Conservation (phyloP, 1,140 invertebrate genomes). For the Vollenhovia emeryi region DNA sequence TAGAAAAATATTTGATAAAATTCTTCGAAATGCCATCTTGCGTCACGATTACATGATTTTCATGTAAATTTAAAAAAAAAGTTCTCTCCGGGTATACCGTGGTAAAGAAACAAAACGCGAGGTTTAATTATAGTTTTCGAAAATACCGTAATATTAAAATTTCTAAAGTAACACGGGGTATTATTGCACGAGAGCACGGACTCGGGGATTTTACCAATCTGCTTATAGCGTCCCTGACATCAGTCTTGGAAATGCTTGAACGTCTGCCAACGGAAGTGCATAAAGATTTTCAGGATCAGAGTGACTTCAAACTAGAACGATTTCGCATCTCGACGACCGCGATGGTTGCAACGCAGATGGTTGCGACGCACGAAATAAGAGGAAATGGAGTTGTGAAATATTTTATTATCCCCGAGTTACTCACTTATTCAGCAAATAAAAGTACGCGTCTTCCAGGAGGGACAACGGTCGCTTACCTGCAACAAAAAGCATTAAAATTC, state of each 20-base stretch:
- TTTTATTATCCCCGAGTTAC: not conserved
- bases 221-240: slow-evolving; percentile 15
- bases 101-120: not conserved
- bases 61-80: too few relatives aligned
- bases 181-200: not conserved
- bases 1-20: too few relatives aligned
- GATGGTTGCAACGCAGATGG: not conserved
- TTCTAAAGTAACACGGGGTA: not conserved
- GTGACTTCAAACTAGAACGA: not conserved
- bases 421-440: not conserved
- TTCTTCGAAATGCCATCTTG: too few relatives aligned
- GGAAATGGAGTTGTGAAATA: not conserved
- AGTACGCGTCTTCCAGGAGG: not conserved
- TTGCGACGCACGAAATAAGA: not conserved
- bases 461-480: slow-evolving; percentile 3
- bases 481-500: slow-evolving; percentile 38
- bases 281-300: slow-evolving; percentile 17
- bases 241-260: slow-evolving; percentile 21
- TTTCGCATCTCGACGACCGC: not conserved
- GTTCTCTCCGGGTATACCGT: too few relatives aligned
- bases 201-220: not conserved
- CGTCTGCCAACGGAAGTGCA: slow-evolving; percentile 12
- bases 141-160: too few relatives aligned
- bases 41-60: too few relatives aligned
- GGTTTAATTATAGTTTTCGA: too few relatives aligned